These are phyloP conservation scores for Lepas anatifera DNA, from an alignment of 2,888 invertebrate species.

Conservation along the genomic window DNA sequence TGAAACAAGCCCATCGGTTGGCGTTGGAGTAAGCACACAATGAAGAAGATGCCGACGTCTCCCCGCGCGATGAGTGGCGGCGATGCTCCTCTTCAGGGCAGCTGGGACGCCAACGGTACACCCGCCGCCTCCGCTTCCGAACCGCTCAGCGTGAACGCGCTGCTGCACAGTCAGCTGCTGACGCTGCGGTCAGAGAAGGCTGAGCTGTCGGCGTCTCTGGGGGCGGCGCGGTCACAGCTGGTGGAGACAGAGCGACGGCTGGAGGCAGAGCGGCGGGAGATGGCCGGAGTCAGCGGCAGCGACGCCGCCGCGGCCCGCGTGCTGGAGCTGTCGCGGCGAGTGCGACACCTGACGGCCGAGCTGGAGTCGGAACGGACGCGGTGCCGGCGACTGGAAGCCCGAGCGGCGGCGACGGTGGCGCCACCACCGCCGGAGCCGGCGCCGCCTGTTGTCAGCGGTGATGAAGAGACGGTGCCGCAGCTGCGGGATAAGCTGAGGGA, in stretches of 20 bases:
- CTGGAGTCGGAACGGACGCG: slow-evolving; percentile 4
- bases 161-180: background rate
- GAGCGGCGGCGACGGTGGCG: background rate
- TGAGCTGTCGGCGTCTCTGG: background rate
- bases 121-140: background rate
- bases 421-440: background rate
- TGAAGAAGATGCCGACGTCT: background rate
- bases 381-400: background rate
- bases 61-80: too few relatives aligned
- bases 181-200: background rate
- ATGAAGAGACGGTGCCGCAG: background rate
- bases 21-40: too few relatives aligned
- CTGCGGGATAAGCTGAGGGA: background rate
- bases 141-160: background rate
- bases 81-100: too few relatives aligned
- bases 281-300: background rate
- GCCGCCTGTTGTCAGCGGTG: background rate
- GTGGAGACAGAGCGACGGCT: background rate
- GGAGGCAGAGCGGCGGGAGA: background rate
- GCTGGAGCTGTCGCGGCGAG: background rate
- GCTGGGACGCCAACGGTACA: background rate
- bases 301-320: slow-evolving; percentile 2
- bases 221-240: background rate
- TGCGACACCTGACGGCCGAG: background rate
- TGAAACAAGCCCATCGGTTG: too few relatives aligned